Evolutionary conservation across 2,113 vertebrate species (phyloP).

Genomic region (Todiramphus saurophagus): DNA sequence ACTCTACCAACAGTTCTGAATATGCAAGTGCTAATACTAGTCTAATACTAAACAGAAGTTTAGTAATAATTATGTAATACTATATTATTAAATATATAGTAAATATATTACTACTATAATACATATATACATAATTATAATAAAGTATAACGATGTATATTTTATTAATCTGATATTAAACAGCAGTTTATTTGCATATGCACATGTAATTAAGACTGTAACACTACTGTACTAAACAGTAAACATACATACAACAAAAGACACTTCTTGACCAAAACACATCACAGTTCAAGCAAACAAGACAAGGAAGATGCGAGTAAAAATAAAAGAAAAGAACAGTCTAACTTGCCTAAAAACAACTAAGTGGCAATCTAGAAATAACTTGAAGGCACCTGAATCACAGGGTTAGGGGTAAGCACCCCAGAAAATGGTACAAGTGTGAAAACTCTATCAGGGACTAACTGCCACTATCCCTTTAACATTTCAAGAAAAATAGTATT

Average conservation of each 20-base stretch:
- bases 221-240: not conserved
- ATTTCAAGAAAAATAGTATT: not conserved
- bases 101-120: too few species aligned
- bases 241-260: not conserved
- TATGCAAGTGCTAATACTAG: not conserved
- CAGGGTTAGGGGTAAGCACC: not conserved
- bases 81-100: too few species aligned
- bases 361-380: not conserved
- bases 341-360: rapidly evolving
- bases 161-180: not conserved
- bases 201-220: not conserved
- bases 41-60: not conserved
- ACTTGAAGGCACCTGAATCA: not conserved
- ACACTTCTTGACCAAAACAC: not conserved
- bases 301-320: not conserved
- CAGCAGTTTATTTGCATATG: not conserved
- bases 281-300: not conserved
- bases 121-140: too few species aligned
- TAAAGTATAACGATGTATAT: too few species aligned
- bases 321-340: not conserved
- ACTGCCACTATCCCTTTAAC: not conserved
- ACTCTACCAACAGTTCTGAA: not conserved
- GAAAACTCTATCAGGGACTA: not conserved
- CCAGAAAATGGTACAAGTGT: not conserved
- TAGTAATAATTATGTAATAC: too few species aligned